A percentile compares a stretch with the other conserved stretches of the same genome.
Conservation (phyloP, 1,140 invertebrate genomes). For the Rhopalosiphum padi region DNA sequence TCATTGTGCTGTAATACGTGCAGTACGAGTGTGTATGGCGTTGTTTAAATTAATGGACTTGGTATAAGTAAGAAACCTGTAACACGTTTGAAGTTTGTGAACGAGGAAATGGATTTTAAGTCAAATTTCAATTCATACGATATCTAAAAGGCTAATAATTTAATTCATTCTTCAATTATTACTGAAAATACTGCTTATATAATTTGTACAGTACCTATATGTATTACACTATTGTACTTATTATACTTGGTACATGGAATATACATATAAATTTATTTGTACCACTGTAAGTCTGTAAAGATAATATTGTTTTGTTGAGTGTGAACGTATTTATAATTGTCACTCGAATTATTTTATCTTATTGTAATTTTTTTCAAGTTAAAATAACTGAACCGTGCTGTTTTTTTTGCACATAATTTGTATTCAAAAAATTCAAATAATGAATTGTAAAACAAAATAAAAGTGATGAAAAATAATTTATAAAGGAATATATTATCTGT, state of each 20-base stretch:
- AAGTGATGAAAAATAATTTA: not conserved
- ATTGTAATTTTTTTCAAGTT: not conserved
- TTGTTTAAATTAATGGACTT: not conserved
- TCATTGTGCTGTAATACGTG: not conserved
- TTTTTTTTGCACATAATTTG: not conserved
- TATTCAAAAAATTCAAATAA: not conserved
- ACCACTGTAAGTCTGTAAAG: too few relatives aligned
- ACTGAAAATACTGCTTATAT: not conserved
- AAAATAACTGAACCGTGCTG: not conserved
- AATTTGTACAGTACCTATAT: not conserved
- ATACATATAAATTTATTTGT: not conserved
- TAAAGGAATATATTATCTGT: not conserved
- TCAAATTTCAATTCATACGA: not conserved
- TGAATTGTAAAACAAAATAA: not conserved
- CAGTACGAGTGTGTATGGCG: too few relatives aligned
- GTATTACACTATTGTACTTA: too few relatives aligned
- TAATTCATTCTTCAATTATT: not conserved
- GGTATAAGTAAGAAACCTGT: too few relatives aligned
- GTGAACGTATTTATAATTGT: not conserved
- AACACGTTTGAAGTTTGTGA: not conserved
- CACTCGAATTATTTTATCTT: not conserved
- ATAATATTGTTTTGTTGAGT: not conserved
- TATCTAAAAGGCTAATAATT: not conserved
- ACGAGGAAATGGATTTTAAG: not conserved
- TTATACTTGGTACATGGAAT: too few relatives aligned